Conservation (phyloP, 2,113 vertebrate genomes). For the Taxidea taxus region DNA sequence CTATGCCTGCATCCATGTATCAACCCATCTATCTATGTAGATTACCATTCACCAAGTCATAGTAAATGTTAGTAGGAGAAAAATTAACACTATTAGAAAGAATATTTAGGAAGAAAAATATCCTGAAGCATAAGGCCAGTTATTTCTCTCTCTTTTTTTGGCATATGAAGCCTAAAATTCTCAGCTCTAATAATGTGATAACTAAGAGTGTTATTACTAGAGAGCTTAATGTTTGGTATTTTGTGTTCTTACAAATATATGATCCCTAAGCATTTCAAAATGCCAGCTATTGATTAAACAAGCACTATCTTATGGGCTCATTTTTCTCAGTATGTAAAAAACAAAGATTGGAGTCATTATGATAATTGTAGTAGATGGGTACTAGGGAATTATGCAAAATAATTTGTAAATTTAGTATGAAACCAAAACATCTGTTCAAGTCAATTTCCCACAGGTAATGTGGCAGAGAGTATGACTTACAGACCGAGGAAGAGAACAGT, state of each 20-base stretch:
- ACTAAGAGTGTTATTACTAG: neutral
- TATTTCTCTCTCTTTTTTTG: neutral
- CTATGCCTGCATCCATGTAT: neutral
- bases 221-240: neutral
- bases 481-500: neutral
- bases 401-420: slow-evolving; percentile 71
- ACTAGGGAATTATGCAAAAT: slow-evolving; percentile 60
- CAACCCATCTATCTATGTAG: neutral
- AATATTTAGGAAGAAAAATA: neutral
- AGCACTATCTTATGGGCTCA: neutral
- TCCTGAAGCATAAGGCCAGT: neutral
- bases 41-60: neutral
- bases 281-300: neutral
- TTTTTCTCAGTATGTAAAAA: slow-evolving; percentile 50
- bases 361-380: slow-evolving; percentile 60
- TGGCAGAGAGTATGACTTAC: slow-evolving; percentile 30
- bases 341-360: neutral
- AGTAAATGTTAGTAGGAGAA: neutral
- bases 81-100: neutral
- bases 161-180: neutral
- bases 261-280: slow-evolving; percentile 36
- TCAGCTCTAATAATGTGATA: neutral
- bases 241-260: neutral
- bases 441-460: slow-evolving; percentile 68
- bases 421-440: slow-evolving; percentile 72